Evolutionary conservation across 2,113 vertebrate genomes (phyloP), one percentile per base, ranked within the genome.

Genomic region (Psephotus haematonotus): DNA sequence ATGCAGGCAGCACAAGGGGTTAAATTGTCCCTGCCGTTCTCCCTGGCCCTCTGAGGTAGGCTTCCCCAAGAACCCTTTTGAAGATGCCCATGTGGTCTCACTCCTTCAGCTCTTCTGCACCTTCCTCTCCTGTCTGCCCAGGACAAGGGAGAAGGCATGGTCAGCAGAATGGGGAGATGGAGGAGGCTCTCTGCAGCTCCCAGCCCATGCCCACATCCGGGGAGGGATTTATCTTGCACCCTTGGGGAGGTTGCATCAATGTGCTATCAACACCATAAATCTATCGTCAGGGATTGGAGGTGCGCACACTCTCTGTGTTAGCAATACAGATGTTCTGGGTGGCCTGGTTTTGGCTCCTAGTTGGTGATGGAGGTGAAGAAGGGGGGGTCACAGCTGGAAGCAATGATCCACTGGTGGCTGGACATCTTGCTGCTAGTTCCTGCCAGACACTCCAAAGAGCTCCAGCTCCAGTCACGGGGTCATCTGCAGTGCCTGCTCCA

Each of bases 221-320:
- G 69, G 63, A 80, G 80, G 94, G 91, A 94, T 97, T 97, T 93
- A 29, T 91, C 23, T 43, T 6, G 7, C 31, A 49, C 44, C 19
- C 75, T 39, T 33, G 25, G 2, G 6, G 70, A 94, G 79, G 75
- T 96, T 86, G 68, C 35, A 23, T 86, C 83, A 47, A 16, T 43
- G 81, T 90, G 81, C 89, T 53, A 59, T 87, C 77, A 92, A 79
- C 64, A 71, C 90, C 39, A 28, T 68, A 88, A 96, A 95, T 95
- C 81, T 63, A 69, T 49, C 78, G 64, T 77, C 25, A 33, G 82
- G 88, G 79, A 25, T 44, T 81, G 55, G 52, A 78, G 80, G 65
- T 88, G 82, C 82, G 69, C 74, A 33, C 35, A 2, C 47, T 90
- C 74, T 76, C 79, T 82, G 46, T 5, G 8, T 83, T 63, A 82